phyloP scores from a whole-genome alignment of 2,888 invertebrate genomes.

The Glyphotaelius pellucidus region DNA sequence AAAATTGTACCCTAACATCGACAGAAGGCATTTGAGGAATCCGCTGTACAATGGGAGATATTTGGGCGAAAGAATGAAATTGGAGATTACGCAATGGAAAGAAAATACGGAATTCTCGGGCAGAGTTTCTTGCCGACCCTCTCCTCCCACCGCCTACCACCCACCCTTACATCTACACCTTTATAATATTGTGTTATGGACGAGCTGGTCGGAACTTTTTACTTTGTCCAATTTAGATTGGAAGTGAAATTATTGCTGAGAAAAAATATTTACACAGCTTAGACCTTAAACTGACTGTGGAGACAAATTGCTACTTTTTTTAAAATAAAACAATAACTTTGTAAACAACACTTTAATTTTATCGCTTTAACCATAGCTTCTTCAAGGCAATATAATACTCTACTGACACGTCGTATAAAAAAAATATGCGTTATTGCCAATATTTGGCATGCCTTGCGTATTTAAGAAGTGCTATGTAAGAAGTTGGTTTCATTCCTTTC shows the following conservation, averaged over 20 bases:
- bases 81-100: slow-evolving; percentile 2
- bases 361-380: no score
- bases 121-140: neutral
- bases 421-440: no score
- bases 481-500: no score
- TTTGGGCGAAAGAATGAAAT: neutral
- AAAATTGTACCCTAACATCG: neutral
- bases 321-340: no score
- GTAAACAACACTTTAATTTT: no score
- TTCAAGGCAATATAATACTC: no score
- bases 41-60: neutral
- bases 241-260: neutral
- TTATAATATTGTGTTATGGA: neutral
- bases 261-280: neutral
- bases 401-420: no score
- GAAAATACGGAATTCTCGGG: neutral
- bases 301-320: neutral
- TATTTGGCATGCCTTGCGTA: no score
- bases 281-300: neutral
- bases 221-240: neutral
- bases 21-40: slow-evolving; percentile 2
- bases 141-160: no score
- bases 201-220: neutral
- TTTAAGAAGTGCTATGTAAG: no score
- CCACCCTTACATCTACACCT: neutral